A percentile compares a stretch with the other conserved stretches of the same genome.
Evolutionary conservation across 2,888 invertebrate species (phyloP).

Genomic region (Prosapia bicincta): DNA sequence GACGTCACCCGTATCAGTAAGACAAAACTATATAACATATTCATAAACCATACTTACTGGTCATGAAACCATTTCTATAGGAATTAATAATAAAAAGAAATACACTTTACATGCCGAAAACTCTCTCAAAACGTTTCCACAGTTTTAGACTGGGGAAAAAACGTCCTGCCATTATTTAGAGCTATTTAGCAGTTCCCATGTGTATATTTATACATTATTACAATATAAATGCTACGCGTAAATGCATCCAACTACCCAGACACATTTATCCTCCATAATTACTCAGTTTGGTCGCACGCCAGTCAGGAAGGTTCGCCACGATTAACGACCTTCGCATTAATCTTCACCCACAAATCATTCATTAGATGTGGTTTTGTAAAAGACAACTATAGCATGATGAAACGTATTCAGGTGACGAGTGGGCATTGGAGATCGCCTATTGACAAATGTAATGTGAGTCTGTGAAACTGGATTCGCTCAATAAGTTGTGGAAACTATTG

Average conservation of each 20-base stretch:
- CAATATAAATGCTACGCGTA: background rate
- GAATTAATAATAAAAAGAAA: too few relatives aligned
- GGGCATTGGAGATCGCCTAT: background rate
- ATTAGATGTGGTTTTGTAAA: background rate
- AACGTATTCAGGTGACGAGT: background rate
- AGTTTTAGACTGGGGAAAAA: background rate
- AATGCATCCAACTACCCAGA: background rate
- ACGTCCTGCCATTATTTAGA: background rate
- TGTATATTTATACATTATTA: background rate
- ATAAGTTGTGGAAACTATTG: too few relatives aligned
- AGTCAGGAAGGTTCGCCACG: background rate
- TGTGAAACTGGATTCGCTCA: too few relatives aligned
- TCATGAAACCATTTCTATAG: too few relatives aligned
- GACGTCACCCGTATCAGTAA: too few relatives aligned
- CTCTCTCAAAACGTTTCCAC: too few relatives aligned
- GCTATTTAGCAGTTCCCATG: background rate
- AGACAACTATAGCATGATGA: background rate
- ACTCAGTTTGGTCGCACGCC: background rate
- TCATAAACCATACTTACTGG: too few relatives aligned
- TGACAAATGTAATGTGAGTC: background rate
- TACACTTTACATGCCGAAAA: too few relatives aligned
- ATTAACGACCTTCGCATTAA: background rate
- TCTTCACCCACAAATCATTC: background rate
- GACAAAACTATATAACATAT: too few relatives aligned
- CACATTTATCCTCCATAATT: background rate